These are phyloP conservation scores for Anomalospiza imberbis DNA, from an alignment of 2,797 vertebrate genomes.

Conservation along the genomic window DNA sequence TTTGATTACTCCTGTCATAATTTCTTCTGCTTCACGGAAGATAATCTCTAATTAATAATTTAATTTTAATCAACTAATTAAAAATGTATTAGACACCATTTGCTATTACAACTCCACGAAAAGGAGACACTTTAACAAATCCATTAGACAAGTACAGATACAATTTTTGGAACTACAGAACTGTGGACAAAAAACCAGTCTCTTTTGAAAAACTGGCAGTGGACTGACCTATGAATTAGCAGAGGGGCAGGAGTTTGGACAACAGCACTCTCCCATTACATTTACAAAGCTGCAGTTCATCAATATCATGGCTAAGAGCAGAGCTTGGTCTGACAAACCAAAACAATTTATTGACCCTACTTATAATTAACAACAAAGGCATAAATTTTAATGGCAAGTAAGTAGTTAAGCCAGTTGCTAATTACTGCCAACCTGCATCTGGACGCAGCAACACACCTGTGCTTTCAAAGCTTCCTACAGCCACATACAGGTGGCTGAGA, in stretches of 20 bases:
- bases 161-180: background rate
- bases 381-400: background rate
- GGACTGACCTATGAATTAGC: background rate
- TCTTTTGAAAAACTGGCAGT: slow-evolving; percentile 19
- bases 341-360: background rate
- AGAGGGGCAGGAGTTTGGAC: slow-evolving; percentile 4
- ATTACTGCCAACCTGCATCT: background rate
- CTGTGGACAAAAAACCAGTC: background rate
- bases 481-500: background rate
- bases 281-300: slow-evolving; percentile 36
- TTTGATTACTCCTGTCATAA: slow-evolving; percentile 7
- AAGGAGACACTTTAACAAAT: slow-evolving; percentile 6
- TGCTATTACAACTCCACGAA: background rate
- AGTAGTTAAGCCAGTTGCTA: background rate
- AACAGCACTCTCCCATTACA: slow-evolving; percentile 12
- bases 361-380: background rate
- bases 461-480: background rate
- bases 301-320: slow-evolving; percentile 35
- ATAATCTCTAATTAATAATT: slow-evolving; percentile 19
- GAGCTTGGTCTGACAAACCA: background rate
- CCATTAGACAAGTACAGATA: background rate
- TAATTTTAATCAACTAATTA: slow-evolving; percentile 21
- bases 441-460: rapidly evolving
- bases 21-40: slow-evolving; percentile 29
- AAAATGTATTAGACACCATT: background rate